Conservation (phyloP, 2,113 vertebrate species). For the Gadus macrocephalus region DNA sequence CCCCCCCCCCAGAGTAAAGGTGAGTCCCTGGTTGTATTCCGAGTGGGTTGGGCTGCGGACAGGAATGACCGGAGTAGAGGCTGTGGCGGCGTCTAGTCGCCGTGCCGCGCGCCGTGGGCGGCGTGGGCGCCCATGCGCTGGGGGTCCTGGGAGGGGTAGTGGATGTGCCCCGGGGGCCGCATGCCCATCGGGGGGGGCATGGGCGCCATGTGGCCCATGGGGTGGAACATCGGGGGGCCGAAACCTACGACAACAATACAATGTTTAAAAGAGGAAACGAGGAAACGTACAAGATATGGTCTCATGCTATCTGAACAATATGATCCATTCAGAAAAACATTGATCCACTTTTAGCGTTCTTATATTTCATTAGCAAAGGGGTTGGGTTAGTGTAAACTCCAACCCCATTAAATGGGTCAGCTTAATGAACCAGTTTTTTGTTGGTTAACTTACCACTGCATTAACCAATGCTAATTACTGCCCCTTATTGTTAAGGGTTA, state of each 20-base stretch:
- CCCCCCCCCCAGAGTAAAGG: constrained; percentile 9
- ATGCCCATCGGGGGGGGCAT: constrained; percentile 84
- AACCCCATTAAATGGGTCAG: neutral
- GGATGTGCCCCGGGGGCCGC: constrained; percentile 91
- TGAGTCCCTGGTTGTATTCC: neutral
- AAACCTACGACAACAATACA: constrained; percentile 74
- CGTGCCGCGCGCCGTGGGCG: constrained; percentile 78
- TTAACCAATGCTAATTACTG: neutral
- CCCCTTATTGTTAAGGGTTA: no score
- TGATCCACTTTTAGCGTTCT: no score
- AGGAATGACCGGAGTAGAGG: constrained; percentile 12
- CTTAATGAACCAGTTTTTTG: neutral
- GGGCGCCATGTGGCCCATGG: constrained; percentile 84
- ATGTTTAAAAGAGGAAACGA: neutral
- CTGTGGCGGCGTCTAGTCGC: constrained; percentile 55
- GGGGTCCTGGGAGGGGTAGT: constrained; percentile 95
- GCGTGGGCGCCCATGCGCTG: constrained; percentile 94
- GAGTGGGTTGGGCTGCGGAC: neutral
- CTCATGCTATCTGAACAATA: neutral
- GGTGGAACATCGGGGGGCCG: constrained; percentile 78
- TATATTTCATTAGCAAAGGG: no score
- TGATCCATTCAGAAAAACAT: neutral
- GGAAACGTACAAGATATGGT: neutral
- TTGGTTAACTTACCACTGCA: neutral
- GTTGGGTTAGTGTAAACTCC: no score